phyloP scores from a whole-genome alignment of 2,113 vertebrate genomes.

The Oxygymnocypris stewartii region DNA sequence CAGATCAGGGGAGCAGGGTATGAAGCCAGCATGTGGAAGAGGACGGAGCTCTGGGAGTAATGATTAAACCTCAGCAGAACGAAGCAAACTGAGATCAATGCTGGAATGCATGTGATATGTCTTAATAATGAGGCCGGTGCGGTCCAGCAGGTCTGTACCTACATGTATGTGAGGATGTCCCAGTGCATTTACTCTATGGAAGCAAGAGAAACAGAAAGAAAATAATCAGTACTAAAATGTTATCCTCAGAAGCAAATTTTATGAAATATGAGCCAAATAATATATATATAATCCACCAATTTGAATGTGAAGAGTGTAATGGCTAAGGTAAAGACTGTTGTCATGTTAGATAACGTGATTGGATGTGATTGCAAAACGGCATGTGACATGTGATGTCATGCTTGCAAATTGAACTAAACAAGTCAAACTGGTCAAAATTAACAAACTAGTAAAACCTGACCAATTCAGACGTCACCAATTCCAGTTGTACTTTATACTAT shows the following conservation, averaged over 20 bases:
- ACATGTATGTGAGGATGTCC: not conserved
- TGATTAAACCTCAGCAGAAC: conserved; percentile 51
- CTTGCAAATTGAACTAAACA: not conserved
- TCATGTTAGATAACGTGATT: not conserved
- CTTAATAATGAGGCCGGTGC: conserved; percentile 33
- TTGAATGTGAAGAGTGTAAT: not conserved
- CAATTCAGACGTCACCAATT: not conserved
- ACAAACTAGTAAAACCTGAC: not conserved
- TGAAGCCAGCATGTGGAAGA: conserved; percentile 25
- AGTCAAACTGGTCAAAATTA: not conserved
- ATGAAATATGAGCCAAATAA: not conserved
- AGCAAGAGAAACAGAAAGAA: not conserved
- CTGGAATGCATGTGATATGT: conserved; percentile 22
- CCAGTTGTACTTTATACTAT: not conserved
- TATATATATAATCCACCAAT: not conserved
- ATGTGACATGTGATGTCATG: not conserved
- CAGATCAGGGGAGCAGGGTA: conserved; percentile 45
- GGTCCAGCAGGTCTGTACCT: not conserved
- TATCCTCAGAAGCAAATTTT: not conserved
- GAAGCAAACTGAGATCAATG: conserved; percentile 31
- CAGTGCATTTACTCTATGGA: not conserved
- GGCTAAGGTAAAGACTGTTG: not conserved
- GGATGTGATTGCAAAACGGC: not conserved
- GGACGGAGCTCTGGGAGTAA: conserved; percentile 28
- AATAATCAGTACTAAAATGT: not conserved